Percentiles rank a stretch among this genome's conserved stretches.
Conservation (phyloP, 2,113 vertebrate genomes). For the Thamnaconus septentrionalis region DNA sequence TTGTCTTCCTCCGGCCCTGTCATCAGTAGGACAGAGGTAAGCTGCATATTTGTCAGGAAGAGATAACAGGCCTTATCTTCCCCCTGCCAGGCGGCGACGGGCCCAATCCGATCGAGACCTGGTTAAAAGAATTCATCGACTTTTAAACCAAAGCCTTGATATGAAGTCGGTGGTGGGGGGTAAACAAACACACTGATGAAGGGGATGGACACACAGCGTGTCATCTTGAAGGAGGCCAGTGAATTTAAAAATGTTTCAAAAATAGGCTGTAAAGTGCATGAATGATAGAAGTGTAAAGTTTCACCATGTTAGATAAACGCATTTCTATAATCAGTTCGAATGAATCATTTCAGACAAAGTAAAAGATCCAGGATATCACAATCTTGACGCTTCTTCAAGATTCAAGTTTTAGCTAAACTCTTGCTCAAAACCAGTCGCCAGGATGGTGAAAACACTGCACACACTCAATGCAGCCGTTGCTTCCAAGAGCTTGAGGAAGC, state of each 20-base stretch:
- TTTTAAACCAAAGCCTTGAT: constrained; percentile 58
- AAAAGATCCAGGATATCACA: too few relatives aligned
- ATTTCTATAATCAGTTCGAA: too few relatives aligned
- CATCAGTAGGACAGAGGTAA: constrained; percentile 53
- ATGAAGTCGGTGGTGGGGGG: constrained; percentile 30
- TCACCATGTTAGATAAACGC: too few relatives aligned
- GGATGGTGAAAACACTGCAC: too few relatives aligned
- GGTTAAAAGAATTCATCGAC: constrained; percentile 72
- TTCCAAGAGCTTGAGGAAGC: neutral
- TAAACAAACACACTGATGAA: constrained; percentile 37
- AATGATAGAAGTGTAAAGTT: too few relatives aligned
- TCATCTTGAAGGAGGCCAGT: constrained; percentile 23
- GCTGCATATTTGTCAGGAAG: constrained; percentile 46
- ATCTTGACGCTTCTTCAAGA: too few relatives aligned
- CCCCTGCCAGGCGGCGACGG: constrained; percentile 63
- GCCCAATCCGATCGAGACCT: constrained; percentile 66
- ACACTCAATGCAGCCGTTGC: too few relatives aligned
- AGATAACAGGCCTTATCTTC: constrained; percentile 78
- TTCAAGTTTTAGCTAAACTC: too few relatives aligned
- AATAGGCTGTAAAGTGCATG: neutral
- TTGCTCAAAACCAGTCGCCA: too few relatives aligned
- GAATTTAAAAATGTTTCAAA: neutral
- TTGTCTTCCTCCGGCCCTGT: constrained; percentile 19
- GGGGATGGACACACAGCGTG: neutral
- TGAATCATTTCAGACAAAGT: too few relatives aligned